phyloP scores from a whole-genome alignment of 2,797 vertebrate species.

The Lacerta viridis region DNA sequence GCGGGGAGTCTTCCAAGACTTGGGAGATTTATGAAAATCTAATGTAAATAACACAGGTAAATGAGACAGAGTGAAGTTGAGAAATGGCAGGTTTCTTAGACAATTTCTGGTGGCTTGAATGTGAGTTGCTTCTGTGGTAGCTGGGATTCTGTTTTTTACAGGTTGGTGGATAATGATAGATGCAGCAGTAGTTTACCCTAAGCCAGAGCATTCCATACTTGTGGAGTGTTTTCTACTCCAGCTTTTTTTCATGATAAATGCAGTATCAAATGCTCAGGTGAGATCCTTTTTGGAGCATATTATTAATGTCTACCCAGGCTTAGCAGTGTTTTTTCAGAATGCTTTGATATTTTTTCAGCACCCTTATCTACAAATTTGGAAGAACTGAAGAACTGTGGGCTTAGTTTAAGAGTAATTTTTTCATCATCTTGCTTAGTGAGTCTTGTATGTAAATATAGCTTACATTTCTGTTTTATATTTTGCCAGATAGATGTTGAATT shows the following conservation, averaged over 20 bases:
- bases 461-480: conserved; percentile 56
- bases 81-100: conserved; percentile 93
- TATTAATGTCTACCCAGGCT: no score
- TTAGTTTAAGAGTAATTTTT: conserved; percentile 78
- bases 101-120: conserved; percentile 91
- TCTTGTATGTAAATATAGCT: conserved; percentile 67
- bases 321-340: no score
- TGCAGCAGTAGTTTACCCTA: conserved; percentile 86
- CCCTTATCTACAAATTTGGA: conserved; percentile 94
- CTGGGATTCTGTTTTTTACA: conserved; percentile 92
- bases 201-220: conserved; percentile 89
- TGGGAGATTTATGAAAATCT: not conserved
- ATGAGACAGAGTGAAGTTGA: not conserved
- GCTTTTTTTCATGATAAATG: conserved; percentile 97
- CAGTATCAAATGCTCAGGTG: conserved; percentile 93
- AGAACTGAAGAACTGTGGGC: conserved; percentile 92
- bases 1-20: no score
- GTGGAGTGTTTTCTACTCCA: conserved; percentile 92
- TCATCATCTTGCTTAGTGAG: conserved; percentile 45
- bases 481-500: conserved; percentile 49
- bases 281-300: conserved; percentile 52
- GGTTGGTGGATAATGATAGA: conserved; percentile 98
- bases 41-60: not conserved
- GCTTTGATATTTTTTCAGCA: conserved; percentile 71
- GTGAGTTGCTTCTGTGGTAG: conserved; percentile 90